Evolutionary conservation across 2,888 invertebrate genomes (phyloP).

Genomic region (Caenorhabditis wallacei): DNA sequence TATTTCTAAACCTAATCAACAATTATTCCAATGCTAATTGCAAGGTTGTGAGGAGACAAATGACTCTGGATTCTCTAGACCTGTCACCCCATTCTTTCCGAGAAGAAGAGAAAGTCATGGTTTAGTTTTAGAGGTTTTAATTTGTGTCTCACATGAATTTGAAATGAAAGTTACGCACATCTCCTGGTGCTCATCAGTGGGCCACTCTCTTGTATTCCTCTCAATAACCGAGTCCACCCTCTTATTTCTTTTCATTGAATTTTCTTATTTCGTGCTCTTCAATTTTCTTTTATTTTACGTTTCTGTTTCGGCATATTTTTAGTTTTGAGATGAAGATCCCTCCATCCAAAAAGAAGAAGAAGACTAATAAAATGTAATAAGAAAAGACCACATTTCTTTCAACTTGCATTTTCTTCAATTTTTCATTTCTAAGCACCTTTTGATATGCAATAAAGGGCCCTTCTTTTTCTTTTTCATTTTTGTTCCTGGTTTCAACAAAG

Average conservation of each 20-base stretch:
- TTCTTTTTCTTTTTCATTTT: too few relatives aligned
- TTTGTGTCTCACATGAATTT: slow-evolving; percentile 45
- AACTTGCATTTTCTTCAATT: neutral
- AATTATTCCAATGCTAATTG: slow-evolving; percentile 45
- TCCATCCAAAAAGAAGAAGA: neutral
- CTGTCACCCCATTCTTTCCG: neutral
- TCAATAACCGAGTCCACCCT: slow-evolving; percentile 49
- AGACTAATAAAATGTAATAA: slow-evolving; percentile 32
- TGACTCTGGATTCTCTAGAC: neutral
- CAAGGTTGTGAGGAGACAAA: slow-evolving; percentile 14
- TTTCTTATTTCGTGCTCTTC: slow-evolving; percentile 38
- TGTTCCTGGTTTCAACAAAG: neutral
- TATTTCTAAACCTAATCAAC: slow-evolving; percentile 17
- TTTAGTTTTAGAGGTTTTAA: slow-evolving; percentile 40
- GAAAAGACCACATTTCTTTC: slow-evolving; percentile 1
- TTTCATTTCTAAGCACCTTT: slow-evolving; percentile 10
- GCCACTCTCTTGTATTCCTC: slow-evolving; percentile 11
- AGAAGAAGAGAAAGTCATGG: neutral
- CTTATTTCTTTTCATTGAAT: slow-evolving; percentile 37
- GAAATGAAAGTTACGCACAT: slow-evolving; percentile 52
- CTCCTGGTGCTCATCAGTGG: slow-evolving; percentile 31
- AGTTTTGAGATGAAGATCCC: slow-evolving; percentile 18
- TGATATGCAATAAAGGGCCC: slow-evolving; percentile 1
- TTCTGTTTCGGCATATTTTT: slow-evolving; percentile 22
- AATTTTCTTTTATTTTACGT: slow-evolving; percentile 38